A percentile compares a stretch with the other conserved stretches of the same genome.
These are phyloP conservation scores for Pristionchus japonicus DNA, from an alignment of 2,888 invertebrate genomes.

Conservation along the genomic window DNA sequence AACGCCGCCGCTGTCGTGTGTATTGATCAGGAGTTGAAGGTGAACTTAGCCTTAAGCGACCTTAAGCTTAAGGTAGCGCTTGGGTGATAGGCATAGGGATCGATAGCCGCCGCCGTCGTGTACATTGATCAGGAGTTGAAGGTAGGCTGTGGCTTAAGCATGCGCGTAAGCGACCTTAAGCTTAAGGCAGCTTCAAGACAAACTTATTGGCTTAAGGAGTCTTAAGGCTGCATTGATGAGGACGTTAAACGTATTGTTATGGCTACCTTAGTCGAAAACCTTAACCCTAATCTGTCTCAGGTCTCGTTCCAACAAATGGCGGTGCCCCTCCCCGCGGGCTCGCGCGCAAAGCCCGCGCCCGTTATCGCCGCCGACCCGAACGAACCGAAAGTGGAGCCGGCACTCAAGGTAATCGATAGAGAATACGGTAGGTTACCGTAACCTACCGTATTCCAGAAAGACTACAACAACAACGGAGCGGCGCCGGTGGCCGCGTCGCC, in stretches of 20 bases:
- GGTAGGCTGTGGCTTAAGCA: too few species aligned
- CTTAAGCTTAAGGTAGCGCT: background rate
- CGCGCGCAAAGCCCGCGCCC: conserved; percentile 51
- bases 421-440: background rate
- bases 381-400: conserved; percentile 33
- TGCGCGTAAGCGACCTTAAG: too few species aligned
- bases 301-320: conserved; percentile 56
- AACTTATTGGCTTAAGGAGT: too few species aligned
- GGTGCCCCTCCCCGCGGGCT: conserved; percentile 47
- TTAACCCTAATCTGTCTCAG: too few species aligned
- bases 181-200: too few species aligned
- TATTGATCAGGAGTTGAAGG: conserved; percentile 63
- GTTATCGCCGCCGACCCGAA: conserved; percentile 51
- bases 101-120: too few species aligned
- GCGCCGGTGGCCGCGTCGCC: background rate
- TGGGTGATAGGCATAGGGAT: background rate
- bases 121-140: too few species aligned
- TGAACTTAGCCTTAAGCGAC: too few species aligned
- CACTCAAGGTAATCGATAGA: conserved; percentile 15
- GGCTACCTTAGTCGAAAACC: too few species aligned
- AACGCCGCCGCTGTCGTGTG: conserved; percentile 71
- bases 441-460: background rate
- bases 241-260: too few species aligned
- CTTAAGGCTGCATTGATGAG: too few species aligned
- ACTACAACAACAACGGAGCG: background rate